Evolutionary conservation across 2,113 vertebrate genomes (phyloP), one percentile per base, ranked within the genome.

Genomic region (Butorides virescens): DNA sequence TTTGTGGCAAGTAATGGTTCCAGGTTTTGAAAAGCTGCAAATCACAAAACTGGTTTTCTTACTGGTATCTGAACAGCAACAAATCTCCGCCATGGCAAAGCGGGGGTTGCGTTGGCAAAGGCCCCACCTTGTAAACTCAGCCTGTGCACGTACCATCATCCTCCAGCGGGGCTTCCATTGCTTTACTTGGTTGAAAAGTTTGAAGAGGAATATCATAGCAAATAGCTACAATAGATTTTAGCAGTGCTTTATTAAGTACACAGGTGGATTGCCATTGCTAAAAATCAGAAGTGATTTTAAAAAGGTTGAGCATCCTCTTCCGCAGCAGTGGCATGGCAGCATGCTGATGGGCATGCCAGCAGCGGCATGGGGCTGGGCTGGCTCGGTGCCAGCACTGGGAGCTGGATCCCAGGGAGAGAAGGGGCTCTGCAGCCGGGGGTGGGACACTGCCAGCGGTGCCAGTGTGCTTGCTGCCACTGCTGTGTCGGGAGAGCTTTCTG

Each of bases 91-190:
- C 7, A 1, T 4, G 27, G 53, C 52, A 50, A 55, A 77, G 52
- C n/a, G 37, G 46, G 22, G 19, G 22, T 21, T 0, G 0, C 0
- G 1, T 5, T 66, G 56, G 56, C 56, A 46, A 55, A 56, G 22
- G 3, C 12, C 10, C 7, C 7, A 4, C 47, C 30, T 32, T n/a
- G 42, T 55, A n/a, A 30, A 70, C 19, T 32, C 42, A 15, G 20
- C 13, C 46, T 44, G 11, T 1, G 1, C 0, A 5, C 13, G 32
- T 46, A 8, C 15, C 0, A 1, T 5, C 11, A 7, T 39, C 27
- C 18, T 47, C 72, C 50, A 39, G 50, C 0, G 0, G 7, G 42
- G 36, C 71, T 76, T 52, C 77, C 44, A 5, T 10, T 9, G 46
- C 66, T 53, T n/a, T 21, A 8, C 19, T 44, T 20, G 22, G 37